These are phyloP conservation scores for Xiphophorus birchmanni DNA, from an alignment of 2,797 vertebrate genomes.

Conservation along the genomic window DNA sequence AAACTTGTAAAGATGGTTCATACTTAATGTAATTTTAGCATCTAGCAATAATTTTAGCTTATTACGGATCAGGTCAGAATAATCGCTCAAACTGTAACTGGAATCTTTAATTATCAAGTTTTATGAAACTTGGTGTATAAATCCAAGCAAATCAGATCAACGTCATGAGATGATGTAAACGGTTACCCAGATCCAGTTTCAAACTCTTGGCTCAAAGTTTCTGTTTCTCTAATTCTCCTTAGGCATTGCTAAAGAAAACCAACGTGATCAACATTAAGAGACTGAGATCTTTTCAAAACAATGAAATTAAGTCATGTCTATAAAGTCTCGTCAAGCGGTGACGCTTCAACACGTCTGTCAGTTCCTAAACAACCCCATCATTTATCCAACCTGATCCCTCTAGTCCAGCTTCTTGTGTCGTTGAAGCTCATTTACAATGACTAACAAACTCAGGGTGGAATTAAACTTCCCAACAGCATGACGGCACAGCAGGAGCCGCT, in stretches of 20 bases:
- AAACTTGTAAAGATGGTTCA: too few species aligned
- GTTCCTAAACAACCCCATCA: not conserved
- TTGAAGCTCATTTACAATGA: not conserved
- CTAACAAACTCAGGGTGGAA: not conserved
- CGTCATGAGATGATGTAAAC: not conserved
- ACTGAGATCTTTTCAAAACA: not conserved
- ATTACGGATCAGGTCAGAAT: not conserved
- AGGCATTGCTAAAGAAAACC: not conserved
- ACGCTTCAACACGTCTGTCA: not conserved
- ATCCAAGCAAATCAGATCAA: not conserved
- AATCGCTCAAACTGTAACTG: not conserved
- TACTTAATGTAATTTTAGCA: not conserved
- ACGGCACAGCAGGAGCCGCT: conserved; percentile 25
- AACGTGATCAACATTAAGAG: not conserved
- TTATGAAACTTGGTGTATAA: not conserved
- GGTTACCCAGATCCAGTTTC: not conserved
- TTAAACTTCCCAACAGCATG: conserved; percentile 16
- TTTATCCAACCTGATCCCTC: not conserved
- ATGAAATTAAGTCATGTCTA: not conserved
- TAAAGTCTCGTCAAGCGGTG: not conserved
- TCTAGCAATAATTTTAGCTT: not conserved
- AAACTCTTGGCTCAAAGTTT: not conserved
- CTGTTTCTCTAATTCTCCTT: not conserved
- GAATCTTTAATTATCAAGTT: not conserved
- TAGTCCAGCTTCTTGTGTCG: not conserved